Evolutionary conservation across 2,113 vertebrate species (phyloP).

Genomic region (Corythaeola cristata): DNA sequence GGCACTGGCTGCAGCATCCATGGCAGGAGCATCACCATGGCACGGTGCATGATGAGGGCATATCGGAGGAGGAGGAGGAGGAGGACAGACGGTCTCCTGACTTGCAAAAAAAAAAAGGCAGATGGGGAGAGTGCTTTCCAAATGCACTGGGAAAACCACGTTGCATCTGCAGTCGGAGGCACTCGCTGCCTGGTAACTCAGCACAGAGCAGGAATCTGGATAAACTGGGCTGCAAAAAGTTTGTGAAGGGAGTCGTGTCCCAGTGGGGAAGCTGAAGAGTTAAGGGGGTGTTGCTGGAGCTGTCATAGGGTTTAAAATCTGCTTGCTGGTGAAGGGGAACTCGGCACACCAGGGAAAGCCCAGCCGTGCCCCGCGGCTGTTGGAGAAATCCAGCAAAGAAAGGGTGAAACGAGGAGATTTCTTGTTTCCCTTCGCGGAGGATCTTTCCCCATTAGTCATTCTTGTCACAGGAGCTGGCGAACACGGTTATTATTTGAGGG

Average conservation of each 20-base stretch:
- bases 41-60: accelerated
- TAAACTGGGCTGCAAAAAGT: neutral
- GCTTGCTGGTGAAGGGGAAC: neutral
- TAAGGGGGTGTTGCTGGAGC: neutral
- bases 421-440: slow-evolving; percentile 5
- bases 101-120: neutral
- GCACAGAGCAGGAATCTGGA: neutral
- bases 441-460: slow-evolving; percentile 66
- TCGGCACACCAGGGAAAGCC: neutral
- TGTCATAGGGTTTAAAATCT: neutral
- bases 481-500: slow-evolving; percentile 28
- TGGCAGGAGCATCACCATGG: accelerated
- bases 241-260: neutral
- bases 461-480: slow-evolving; percentile 54
- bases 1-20: neutral
- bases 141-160: neutral
- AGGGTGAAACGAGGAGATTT: slow-evolving; percentile 34
- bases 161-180: neutral
- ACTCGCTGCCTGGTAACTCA: neutral
- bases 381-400: slow-evolving; percentile 19
- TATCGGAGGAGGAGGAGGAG: neutral
- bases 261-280: neutral
- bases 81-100: neutral
- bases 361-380: neutral
- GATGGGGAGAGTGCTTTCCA: neutral